These are phyloP conservation scores for Macaria notata DNA, from an alignment of 2,888 invertebrate species.

Conservation along the genomic window DNA sequence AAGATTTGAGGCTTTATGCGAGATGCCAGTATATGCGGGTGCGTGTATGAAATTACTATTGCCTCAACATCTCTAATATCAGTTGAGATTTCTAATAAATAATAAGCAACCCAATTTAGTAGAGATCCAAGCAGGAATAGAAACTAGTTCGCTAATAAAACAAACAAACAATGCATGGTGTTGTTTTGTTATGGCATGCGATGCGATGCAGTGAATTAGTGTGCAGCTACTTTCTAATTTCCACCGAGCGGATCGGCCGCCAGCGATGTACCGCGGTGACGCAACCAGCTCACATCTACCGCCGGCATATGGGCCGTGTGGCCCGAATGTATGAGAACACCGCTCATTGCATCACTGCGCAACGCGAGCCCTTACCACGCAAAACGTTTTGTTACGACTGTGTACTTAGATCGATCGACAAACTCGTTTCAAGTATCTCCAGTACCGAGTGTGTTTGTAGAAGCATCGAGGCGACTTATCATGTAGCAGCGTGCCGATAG, in stretches of 20 bases:
- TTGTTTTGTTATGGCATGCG: conserved; percentile 42
- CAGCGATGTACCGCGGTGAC: conserved; percentile 41
- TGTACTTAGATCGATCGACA: conserved; percentile 3
- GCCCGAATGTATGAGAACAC: conserved; percentile 41
- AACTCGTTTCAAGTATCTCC: conserved; percentile 3
- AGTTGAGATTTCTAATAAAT: too few relatives aligned
- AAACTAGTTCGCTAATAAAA: conserved; percentile 21
- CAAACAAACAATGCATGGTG: conserved; percentile 28
- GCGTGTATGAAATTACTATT: too few relatives aligned
- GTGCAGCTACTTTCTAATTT: conserved; percentile 67
- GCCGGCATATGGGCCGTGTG: conserved; percentile 55
- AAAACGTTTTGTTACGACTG: conserved; percentile 11
- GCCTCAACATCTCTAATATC: not conserved
- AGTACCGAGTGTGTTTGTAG: too few relatives aligned
- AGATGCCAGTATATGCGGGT: not conserved
- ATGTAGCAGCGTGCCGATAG: conserved; percentile 9
- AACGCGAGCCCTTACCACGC: conserved; percentile 21
- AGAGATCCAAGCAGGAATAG: conserved; percentile 14
- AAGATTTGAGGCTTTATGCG: too few relatives aligned
- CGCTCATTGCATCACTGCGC: conserved; percentile 47
- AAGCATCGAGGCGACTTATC: too few relatives aligned
- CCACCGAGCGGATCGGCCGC: conserved; percentile 53
- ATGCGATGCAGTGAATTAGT: conserved; percentile 43
- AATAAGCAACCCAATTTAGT: conserved; percentile 5
- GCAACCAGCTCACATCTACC: conserved; percentile 44